Evolutionary conservation across 2,113 vertebrate genomes (phyloP), one percentile per base, ranked within the genome.

Genomic region (Scalopus aquaticus): DNA sequence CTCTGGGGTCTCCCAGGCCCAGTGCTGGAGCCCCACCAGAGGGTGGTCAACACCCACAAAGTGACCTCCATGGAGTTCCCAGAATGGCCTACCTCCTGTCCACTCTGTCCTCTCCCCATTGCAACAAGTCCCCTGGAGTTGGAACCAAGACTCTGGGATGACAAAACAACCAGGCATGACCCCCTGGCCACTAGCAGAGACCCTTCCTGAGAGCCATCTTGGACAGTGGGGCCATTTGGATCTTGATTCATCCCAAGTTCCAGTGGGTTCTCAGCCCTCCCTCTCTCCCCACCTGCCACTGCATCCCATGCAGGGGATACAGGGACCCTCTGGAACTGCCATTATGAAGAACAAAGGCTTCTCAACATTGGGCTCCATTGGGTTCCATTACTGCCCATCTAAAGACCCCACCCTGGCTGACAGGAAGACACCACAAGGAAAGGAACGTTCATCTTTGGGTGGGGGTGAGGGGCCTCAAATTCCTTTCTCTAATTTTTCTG

Each of bases 351-450:
- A 10, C 12, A 62, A 37, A 44, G 15, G 24, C 9, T 80, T 60
- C 51, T 81, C 22, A 3, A 44, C 1, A 3, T 1, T 15, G 24
- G 26, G 35, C 16, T 67, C 90, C 6, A 11, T 51, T n/a, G n/a
- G n/a, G n/a, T n/a, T n/a, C n/a, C 60, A 22, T 26, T n/a, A 9
- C 24, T 6, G 1, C 6, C 6, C 0, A 1, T 30, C 28, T 0
- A 2, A 4, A 51, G 49, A 16, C 3, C 6, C 35, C 0, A 2
- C 39, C 62, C 51, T 24, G n/a, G n/a, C 10, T 49, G 26, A 6
- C 22, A 28, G 39, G 28, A 49, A 0, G 22, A 51, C 0, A 9
- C 9, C 1, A 2, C 22, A 60, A 30, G 67, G 35, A 9, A 49
- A 51, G 9, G 65, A 22, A 30, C 20, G 20, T n/a, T 20, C 22